Evolutionary conservation across 1,140 invertebrate genomes (phyloP).

Genomic region (Aporrectodea caliginosa): DNA sequence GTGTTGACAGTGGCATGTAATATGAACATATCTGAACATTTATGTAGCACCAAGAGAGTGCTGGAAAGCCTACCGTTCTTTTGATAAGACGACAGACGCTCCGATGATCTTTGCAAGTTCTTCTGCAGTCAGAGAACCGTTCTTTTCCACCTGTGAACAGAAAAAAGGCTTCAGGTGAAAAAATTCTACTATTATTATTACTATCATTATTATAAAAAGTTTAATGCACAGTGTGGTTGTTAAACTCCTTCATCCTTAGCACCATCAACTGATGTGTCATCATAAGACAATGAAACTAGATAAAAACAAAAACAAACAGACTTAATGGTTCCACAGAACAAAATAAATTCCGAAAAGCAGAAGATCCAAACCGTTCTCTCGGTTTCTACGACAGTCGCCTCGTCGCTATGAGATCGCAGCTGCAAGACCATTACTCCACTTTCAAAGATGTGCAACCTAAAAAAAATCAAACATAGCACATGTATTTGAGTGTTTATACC

Average conservation of each 20-base stretch:
- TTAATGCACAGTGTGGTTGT: too few relatives aligned
- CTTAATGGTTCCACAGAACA: too few relatives aligned
- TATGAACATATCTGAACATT: too few relatives aligned
- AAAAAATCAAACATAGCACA: conserved; percentile 28
- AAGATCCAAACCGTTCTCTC: conserved; percentile 62
- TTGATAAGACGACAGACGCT: conserved; percentile 82
- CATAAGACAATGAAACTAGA: too few relatives aligned
- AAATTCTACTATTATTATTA: conserved; percentile 19
- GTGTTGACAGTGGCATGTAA: too few relatives aligned
- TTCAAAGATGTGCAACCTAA: conserved; percentile 72
- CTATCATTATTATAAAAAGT: too few relatives aligned
- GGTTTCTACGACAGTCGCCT: conserved; percentile 69
- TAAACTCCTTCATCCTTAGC: too few relatives aligned
- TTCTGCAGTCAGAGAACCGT: conserved; percentile 73
- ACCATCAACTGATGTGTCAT: too few relatives aligned
- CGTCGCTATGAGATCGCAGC: conserved; percentile 72
- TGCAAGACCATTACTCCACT: conserved; percentile 88
- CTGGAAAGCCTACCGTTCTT: conserved; percentile 69
- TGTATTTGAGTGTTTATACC: too few relatives aligned
- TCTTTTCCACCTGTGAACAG: conserved; percentile 67
- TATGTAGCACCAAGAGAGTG: too few relatives aligned
- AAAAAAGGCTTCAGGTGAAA: conserved; percentile 31
- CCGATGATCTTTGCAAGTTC: conserved; percentile 76
- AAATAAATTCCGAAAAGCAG: too few relatives aligned
- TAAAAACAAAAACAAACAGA: too few relatives aligned